Conservation (phyloP, 2,888 invertebrate genomes). For the Baccha elongata region DNA sequence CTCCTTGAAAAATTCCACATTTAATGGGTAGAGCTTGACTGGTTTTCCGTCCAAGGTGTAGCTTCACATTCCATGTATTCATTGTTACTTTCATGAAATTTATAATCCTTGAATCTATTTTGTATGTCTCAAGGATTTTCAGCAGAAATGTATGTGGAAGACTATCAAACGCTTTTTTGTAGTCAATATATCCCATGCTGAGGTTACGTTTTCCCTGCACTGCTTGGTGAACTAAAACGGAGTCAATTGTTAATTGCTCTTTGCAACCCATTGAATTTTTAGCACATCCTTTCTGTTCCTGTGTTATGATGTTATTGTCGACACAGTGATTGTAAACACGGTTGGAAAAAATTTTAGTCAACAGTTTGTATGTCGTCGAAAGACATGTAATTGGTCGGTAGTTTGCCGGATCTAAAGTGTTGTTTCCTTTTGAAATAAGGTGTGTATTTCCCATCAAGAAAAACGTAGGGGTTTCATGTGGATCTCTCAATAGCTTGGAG, state of each 20-base stretch:
- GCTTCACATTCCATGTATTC: neutral
- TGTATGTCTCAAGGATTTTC: neutral
- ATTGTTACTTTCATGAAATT: neutral
- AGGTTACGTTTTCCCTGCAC: neutral
- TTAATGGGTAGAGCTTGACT: neutral
- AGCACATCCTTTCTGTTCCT: constrained; percentile 40
- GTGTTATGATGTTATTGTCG: constrained; percentile 12
- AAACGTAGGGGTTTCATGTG: neutral
- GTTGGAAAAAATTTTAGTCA: constrained; percentile 14
- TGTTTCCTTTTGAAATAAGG: constrained; percentile 11
- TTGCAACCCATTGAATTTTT: constrained; percentile 37
- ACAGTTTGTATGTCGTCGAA: constrained; percentile 28
- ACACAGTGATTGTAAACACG: constrained; percentile 10
- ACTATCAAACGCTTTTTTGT: neutral
- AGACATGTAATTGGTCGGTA: constrained; percentile 42
- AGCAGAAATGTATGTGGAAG: neutral
- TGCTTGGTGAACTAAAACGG: constrained; percentile 3
- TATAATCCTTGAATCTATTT: neutral
- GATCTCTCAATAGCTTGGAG: neutral
- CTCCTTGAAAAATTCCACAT: constrained; percentile 1
- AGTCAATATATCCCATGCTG: neutral
- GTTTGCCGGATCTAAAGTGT: constrained; percentile 6
- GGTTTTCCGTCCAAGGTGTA: neutral
- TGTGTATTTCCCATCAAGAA: neutral
- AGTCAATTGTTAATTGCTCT: constrained; percentile 29